A percentile compares a stretch with the other conserved stretches of the same genome.
These are phyloP conservation scores for Falco columbarius DNA, from an alignment of 2,797 vertebrate genomes.

Conservation along the genomic window DNA sequence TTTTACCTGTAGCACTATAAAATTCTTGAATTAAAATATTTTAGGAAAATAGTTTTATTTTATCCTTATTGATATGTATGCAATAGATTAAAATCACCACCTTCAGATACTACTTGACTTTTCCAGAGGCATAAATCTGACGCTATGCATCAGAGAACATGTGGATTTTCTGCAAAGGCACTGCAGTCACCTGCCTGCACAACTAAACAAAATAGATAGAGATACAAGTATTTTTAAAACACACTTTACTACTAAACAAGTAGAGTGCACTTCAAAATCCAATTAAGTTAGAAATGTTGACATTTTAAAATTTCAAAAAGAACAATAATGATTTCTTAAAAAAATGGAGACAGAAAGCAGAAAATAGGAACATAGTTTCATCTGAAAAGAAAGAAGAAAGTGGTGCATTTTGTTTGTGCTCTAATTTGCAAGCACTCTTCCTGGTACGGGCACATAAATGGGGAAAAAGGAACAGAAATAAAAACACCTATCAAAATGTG, in stretches of 20 bases:
- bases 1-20: neutral
- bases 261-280: neutral
- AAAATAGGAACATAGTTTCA: neutral
- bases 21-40: neutral
- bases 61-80: neutral
- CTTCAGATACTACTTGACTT: neutral
- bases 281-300: neutral
- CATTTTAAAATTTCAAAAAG: neutral
- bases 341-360: neutral
- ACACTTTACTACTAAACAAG: neutral
- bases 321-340: neutral
- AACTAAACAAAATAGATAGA: neutral
- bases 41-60: neutral
- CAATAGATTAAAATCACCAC: neutral
- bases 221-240: neutral
- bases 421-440: neutral
- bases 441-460: rapidly evolving
- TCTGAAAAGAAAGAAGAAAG: neutral
- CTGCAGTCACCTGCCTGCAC: neutral
- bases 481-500: neutral
- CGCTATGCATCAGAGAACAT: neutral
- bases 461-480: neutral
- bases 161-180: neutral
- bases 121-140: neutral
- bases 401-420: neutral